Conservation (phyloP, 2,113 vertebrate genomes). For the Formicarius rufipectus region DNA sequence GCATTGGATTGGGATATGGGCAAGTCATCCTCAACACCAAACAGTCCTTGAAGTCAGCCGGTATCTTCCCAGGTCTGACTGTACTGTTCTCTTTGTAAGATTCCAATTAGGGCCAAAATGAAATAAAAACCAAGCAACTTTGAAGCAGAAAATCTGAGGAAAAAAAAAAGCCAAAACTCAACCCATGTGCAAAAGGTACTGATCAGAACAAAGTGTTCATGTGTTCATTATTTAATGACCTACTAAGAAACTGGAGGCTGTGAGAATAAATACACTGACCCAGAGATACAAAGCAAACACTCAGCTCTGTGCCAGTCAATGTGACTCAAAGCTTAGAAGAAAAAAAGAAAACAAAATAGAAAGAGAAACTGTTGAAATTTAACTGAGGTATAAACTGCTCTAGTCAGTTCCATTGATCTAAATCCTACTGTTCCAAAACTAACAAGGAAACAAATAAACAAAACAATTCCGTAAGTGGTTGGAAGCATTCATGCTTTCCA, state of each 20-base stretch:
- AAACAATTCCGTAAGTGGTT: background rate
- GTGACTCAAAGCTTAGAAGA: background rate
- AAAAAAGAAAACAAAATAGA: background rate
- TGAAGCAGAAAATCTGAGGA: background rate
- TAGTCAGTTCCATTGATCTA: background rate
- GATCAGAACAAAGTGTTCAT: background rate
- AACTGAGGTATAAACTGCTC: background rate
- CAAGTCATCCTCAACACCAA: background rate
- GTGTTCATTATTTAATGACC: background rate
- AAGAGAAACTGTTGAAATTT: background rate
- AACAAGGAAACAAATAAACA: background rate
- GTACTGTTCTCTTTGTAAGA: background rate
- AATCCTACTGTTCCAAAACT: background rate
- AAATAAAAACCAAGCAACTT: accelerated
- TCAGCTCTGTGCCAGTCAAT: background rate
- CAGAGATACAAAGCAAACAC: background rate
- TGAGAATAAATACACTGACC: background rate
- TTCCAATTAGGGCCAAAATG: background rate
- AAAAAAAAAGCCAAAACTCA: background rate
- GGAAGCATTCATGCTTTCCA: background rate
- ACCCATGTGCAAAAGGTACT: background rate
- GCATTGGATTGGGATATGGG: background rate
- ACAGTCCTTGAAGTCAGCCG: background rate
- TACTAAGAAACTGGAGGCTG: background rate
- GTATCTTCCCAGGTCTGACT: background rate